Evolutionary conservation across 2,113 vertebrate genomes (phyloP), one percentile per base, ranked within the genome.

Genomic region (Sceloporus undulatus): DNA sequence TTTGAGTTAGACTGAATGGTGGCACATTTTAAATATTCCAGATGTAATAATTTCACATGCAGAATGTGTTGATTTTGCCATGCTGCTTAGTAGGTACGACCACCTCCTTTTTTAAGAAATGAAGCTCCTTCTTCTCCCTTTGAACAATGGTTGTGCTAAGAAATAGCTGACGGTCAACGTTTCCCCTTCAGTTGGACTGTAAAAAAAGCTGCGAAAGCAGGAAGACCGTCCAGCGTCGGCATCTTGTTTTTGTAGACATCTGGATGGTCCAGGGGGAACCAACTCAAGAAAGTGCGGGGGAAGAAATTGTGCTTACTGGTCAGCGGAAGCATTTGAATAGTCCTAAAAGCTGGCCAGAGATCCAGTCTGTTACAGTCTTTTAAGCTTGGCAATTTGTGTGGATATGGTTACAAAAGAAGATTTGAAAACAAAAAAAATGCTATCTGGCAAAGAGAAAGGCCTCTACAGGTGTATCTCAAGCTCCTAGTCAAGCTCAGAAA

Each of bases 171-270:
- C 59, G 18, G 59, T 62, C 14, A 13, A 19, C 16, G 59, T 62
- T 62, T 62, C 4, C 59, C 14, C 62, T 16, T 65, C 70, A 73
- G 29, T n/a, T 27, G 5, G 4, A 38, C 6, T 13, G 8, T 40
- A 5, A 40, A 11, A 56, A 5, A 18, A 16, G n/a, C 10, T 0
- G 54, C 78, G 16, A 0, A 38, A 11, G 66, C 0, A 54, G 34
- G 19, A 16, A 16, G 0, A 18, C 56, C 25, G 73, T 81, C 65
- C 0, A 70, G n/a, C 0, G 21, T 18, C 0, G 78, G 54, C 77
- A 25, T 8, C 6, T 38, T 62, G 16, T 19, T 77, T 66, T 48
- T 27, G 52, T 21, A 25, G 42, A 48, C 59, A 11, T 5, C 0
- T 0, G 14, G 11, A 54, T 40, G 0, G 70, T 0, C 4, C 56